Evolutionary conservation across 2,888 invertebrate species (phyloP).

Genomic region (Conops quadrifasciatus): DNA sequence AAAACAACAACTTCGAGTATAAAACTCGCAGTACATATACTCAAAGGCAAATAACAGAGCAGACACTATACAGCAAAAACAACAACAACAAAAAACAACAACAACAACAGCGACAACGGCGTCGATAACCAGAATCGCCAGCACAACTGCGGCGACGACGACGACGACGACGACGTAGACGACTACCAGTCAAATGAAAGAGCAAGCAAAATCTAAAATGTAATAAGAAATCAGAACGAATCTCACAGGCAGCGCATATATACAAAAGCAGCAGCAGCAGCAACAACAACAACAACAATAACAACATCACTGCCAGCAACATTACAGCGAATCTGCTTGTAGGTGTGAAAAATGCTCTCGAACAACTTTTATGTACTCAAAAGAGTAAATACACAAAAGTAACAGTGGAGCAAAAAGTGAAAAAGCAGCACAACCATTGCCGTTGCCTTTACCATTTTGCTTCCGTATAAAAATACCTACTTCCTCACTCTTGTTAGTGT

Average conservation of each 20-base stretch:
- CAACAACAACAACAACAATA: conserved; percentile 17
- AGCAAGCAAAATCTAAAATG: neutral
- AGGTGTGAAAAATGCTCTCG: conserved; percentile 41
- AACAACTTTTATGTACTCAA: conserved; percentile 39
- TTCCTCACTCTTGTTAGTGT: neutral
- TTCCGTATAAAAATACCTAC: conserved; percentile 6
- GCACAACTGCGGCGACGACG: neutral
- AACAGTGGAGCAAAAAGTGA: neutral
- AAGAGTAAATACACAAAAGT: conserved; percentile 15
- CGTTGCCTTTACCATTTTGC: neutral
- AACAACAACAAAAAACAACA: neutral
- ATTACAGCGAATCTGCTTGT: neutral
- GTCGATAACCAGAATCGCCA: too few relatives aligned
- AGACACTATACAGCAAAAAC: too few relatives aligned
- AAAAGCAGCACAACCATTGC: neutral
- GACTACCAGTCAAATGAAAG: neutral
- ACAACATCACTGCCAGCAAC: neutral
- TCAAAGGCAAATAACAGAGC: too few relatives aligned
- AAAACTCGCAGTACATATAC: too few relatives aligned
- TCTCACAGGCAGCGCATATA: neutral
- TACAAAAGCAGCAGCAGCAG: neutral
- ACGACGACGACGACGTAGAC: neutral
- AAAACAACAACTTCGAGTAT: too few relatives aligned
- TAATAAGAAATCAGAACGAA: too few relatives aligned
- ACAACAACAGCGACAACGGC: neutral